Evolutionary conservation across 2,888 invertebrate species (phyloP).

Genomic region (Cataglyphis altisquamis): DNA sequence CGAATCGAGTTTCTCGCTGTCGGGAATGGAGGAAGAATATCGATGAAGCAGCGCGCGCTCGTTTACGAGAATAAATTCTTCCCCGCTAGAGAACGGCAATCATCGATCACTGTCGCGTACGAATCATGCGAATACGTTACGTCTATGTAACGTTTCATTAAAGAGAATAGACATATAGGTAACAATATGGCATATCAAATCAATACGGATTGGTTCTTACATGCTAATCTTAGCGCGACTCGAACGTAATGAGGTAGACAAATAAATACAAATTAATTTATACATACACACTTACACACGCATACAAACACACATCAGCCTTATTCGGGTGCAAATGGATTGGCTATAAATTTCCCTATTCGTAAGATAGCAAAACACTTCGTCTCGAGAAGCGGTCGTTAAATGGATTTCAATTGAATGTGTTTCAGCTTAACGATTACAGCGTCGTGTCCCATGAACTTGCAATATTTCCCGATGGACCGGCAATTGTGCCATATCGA

Average conservation of each 20-base stretch:
- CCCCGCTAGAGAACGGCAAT: conserved; percentile 10
- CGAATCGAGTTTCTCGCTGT: conserved; percentile 54
- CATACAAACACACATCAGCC: conserved; percentile 4
- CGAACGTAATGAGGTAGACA: conserved; percentile 24
- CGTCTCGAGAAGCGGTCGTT: conserved; percentile 21
- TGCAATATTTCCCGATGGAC: conserved; percentile 98
- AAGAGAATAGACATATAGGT: conserved; percentile 25
- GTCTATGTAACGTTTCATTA: conserved; percentile 26
- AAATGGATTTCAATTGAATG: conserved; percentile 43
- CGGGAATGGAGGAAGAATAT: conserved; percentile 51
- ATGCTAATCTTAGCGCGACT: conserved; percentile 32
- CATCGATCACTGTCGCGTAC: conserved; percentile 51
- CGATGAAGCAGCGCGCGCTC: conserved; percentile 44
- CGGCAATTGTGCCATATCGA: conserved; percentile 97
- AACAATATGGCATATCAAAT: conserved; percentile 30
- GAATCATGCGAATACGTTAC: conserved; percentile 37
- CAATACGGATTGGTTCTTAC: conserved; percentile 33
- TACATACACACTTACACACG: conserved; percentile 7
- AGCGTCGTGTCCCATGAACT: conserved; percentile 98
- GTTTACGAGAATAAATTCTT: conserved; percentile 51
- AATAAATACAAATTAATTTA: conserved; percentile 29
- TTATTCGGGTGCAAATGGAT: conserved; percentile 28
- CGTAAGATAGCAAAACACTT: conserved; percentile 11
- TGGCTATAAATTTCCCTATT: conserved; percentile 23
- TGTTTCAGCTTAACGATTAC: conserved; percentile 95